Evolutionary conservation across 2,888 invertebrate species (phyloP), one percentile per base, ranked within the genome.

Genomic region (Mythimna pallens): DNA sequence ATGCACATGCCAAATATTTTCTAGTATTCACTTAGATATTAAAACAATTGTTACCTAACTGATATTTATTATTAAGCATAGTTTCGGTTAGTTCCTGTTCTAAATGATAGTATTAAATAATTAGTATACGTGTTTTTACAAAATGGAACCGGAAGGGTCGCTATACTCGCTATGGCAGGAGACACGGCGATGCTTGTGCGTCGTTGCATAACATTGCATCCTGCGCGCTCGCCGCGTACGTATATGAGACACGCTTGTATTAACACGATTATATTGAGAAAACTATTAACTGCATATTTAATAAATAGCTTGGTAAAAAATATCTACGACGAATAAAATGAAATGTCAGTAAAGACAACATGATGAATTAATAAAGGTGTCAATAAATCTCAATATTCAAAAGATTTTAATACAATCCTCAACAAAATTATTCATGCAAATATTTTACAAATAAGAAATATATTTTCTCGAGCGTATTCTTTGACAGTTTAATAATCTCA

Each of bases 121-220:
- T 86, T 78, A 83, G 70, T 75, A 68, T 66, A 30, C 3, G 69
- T 65, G 71, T 70, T 76, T 80, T 78, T 78, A 78, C 57, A 69
- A 79, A 83, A 76, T 73, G 73, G 78, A 80, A 86, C 88, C 91
- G 92, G 92, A 91, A 91, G 88, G 87, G 83, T 76, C 76, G 73
- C 63, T 76, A 62, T 74, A 34, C 34, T 25, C 62, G 62, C 59
- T 66, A 43, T n/a, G 50, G 85, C 86, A 87, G 91, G 92, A 90
- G 91, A 90, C 89, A 91, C 90, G 92, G 81, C 84, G 67, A 30
- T 83, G 87, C 78, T 77, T 82, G 88, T 81, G 88, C 93, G 83
- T 78, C 90, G 86, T 90, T 88, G 91, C 93, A 90, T 90, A 89
- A 91, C 92, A 86, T 83, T 81, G 86, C 89, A 89, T 92, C 90